A percentile compares a stretch with the other conserved stretches of the same genome.
Evolutionary conservation across 2,888 invertebrate species (phyloP).

Genomic region (Seira ritae): DNA sequence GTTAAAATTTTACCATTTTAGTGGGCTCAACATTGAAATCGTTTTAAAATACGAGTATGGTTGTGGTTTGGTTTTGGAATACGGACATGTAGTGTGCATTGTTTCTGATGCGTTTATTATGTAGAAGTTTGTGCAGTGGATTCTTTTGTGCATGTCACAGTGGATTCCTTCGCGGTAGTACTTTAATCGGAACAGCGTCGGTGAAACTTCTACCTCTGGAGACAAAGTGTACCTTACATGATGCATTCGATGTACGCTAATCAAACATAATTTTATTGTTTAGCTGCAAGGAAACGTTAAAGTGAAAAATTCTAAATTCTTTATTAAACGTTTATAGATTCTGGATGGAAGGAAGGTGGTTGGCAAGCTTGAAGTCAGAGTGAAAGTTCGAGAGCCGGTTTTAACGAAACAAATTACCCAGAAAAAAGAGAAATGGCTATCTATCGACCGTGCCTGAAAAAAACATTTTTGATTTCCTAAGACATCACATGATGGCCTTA

Average conservation of each 20-base stretch:
- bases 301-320: background rate
- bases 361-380: slow-evolving; percentile 92
- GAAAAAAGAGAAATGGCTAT: slow-evolving; percentile 93
- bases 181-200: slow-evolving; percentile 86
- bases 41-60: background rate
- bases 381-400: slow-evolving; percentile 91
- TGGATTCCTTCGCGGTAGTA: slow-evolving; percentile 94
- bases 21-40: no score
- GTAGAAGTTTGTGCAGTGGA: slow-evolving; percentile 69
- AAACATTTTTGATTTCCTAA: no score
- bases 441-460: slow-evolving; percentile 80
- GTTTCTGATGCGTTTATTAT: slow-evolving; percentile 54
- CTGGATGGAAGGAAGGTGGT: slow-evolving; percentile 84
- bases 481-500: no score
- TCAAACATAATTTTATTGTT: slow-evolving; percentile 28
- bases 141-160: slow-evolving; percentile 83
- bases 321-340: background rate
- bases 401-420: slow-evolving; percentile 92
- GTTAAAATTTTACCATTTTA: no score
- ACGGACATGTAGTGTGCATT: slow-evolving; percentile 41
- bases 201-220: slow-evolving; percentile 94
- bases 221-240: slow-evolving; percentile 91
- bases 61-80: slow-evolving; percentile 6
- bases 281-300: background rate
- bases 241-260: slow-evolving; percentile 91